phyloP scores from a whole-genome alignment of 2,113 vertebrate genomes.

The Numenius arquata region DNA sequence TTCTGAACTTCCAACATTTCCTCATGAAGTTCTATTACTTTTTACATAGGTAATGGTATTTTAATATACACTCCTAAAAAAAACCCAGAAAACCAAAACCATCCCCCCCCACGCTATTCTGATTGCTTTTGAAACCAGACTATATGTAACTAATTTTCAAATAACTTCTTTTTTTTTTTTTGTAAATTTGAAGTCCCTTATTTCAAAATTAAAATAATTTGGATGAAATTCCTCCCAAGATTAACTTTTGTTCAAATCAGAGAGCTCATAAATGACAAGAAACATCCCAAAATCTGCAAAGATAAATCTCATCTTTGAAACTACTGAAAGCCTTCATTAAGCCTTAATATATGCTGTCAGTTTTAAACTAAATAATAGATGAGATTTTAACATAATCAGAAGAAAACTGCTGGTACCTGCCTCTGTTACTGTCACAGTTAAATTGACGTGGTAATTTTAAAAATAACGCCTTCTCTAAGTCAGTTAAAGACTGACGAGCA shows the following conservation, averaged over 20 bases:
- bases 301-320: slow-evolving; percentile 78
- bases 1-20: background rate
- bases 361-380: slow-evolving; percentile 86
- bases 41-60: background rate
- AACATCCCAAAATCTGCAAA: slow-evolving; percentile 61
- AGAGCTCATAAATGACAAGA: slow-evolving; percentile 59
- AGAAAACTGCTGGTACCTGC: slow-evolving; percentile 85
- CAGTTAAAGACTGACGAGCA: slow-evolving; percentile 65
- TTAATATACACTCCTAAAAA: background rate
- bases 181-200: background rate
- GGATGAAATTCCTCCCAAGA: slow-evolving; percentile 56
- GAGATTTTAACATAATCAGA: slow-evolving; percentile 89
- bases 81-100: background rate
- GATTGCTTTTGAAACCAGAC: background rate
- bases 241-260: slow-evolving; percentile 71
- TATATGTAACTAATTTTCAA: background rate
- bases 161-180: background rate
- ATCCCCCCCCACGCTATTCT: background rate
- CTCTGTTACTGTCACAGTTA: slow-evolving; percentile 78
- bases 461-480: slow-evolving; percentile 71
- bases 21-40: background rate
- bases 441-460: slow-evolving; percentile 83
- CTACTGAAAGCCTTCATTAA: slow-evolving; percentile 84
- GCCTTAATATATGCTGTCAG: slow-evolving; percentile 84
- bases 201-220: slow-evolving; percentile 65